Evolutionary conservation across 1,140 invertebrate genomes (phyloP).

Genomic region (Augochlora pura): DNA sequence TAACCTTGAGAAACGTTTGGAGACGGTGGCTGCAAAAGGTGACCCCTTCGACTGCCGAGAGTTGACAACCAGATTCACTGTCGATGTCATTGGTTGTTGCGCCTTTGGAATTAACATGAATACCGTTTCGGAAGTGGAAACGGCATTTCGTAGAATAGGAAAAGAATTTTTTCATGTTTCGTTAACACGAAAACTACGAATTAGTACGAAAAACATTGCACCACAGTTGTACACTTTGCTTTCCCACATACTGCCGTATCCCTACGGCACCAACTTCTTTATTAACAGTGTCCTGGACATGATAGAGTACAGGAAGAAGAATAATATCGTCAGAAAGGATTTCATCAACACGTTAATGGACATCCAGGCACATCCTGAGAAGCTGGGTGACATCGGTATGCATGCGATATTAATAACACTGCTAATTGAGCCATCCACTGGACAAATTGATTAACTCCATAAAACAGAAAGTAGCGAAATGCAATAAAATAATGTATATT

Average conservation of each 20-base stretch:
- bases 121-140: neutral
- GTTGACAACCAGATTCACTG: neutral
- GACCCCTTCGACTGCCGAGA: neutral
- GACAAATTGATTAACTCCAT: too few species aligned
- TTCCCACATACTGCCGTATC: conserved; percentile 52
- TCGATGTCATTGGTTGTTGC: neutral
- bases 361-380: conserved; percentile 76
- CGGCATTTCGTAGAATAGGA: neutral
- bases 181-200: neutral
- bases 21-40: neutral
- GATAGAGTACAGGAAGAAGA: conserved; percentile 77
- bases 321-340: conserved; percentile 79
- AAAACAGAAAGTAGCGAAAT: too few species aligned
- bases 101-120: neutral
- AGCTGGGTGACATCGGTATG: conserved; percentile 42
- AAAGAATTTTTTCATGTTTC: neutral
- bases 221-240: conserved; percentile 63
- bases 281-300: conserved; percentile 74
- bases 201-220: conserved; percentile 52
- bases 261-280: conserved; percentile 78
- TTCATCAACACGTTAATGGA: conserved; percentile 82
- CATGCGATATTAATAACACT: neutral
- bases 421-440: neutral
- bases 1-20: neutral
- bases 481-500: too few species aligned